Conservation (phyloP, 1,140 invertebrate species). For the Musca vetustissima region DNA sequence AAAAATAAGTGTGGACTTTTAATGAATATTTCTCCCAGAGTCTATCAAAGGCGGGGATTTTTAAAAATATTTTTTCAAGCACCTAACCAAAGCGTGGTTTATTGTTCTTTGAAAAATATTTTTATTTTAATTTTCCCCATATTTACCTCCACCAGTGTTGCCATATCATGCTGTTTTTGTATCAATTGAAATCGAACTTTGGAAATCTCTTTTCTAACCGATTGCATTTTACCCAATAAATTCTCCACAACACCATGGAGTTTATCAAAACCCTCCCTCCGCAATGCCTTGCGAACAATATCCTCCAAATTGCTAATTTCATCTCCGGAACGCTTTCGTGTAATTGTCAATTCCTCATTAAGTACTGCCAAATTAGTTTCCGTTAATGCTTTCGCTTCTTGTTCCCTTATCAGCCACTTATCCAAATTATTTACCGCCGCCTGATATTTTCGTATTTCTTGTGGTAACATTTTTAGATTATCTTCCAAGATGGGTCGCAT, state of each 20-base stretch:
- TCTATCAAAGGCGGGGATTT: too few relatives aligned
- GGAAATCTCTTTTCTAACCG: conserved; percentile 36
- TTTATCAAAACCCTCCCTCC: not conserved
- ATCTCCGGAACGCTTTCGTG: not conserved
- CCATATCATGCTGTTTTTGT: conserved; percentile 33
- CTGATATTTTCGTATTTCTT: not conserved
- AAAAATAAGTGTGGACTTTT: too few relatives aligned
- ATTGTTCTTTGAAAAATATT: too few relatives aligned
- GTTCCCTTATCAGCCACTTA: conserved; percentile 4
- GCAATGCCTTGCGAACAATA: not conserved
- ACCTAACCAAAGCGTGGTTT: too few relatives aligned
- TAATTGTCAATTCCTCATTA: not conserved
- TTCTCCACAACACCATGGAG: not conserved
- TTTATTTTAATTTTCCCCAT: too few relatives aligned
- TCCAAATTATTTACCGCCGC: conserved; percentile 12
- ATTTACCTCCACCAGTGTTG: conserved; percentile 6
- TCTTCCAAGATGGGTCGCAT: conserved; percentile 20
- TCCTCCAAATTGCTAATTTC: not conserved
- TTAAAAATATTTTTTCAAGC: too few relatives aligned
- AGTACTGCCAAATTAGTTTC: not conserved
- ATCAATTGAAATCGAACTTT: conserved; percentile 34
- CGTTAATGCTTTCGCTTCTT: not conserved
- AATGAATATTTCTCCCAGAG: too few relatives aligned
- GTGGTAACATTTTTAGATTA: not conserved
- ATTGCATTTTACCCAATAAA: not conserved